Evolutionary conservation across 30 jellyfish, hydroid and myxozoan species (phyloP), one percentile per base, ranked within the genome.

Genomic region (Cassiopea andromeda): DNA sequence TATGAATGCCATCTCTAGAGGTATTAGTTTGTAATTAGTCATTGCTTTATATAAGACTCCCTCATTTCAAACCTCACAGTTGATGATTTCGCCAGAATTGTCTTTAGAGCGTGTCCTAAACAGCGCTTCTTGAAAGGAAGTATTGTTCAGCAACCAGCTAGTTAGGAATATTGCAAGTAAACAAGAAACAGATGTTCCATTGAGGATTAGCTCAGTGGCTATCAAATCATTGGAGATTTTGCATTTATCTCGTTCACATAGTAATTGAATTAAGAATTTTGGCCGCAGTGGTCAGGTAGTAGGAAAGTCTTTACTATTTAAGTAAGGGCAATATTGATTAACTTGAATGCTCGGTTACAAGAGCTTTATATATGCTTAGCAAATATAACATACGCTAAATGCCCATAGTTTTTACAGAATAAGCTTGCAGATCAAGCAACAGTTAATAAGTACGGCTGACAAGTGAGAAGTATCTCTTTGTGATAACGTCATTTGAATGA

Each of bases 211-310:
- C 10, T 48, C 66, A 45, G 48, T 85, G 82, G 48, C 94, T 47
- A 13, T 60, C 67, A 75, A 73, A 46, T 61, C 80, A 75, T 61
- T 59, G 83, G 86, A 60, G 72, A 76, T 61, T 75, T 75, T 45
- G 49, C 67, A 46, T 9, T 87, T 46, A 87, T 87, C 94, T 7
- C 38, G 60, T 16, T 46, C 84, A 76, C 70, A 83, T 60, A 87
- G 89, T 87, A 75, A 43, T 66, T 45, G 80, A 67, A 76, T 66
- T 78, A 75, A 77, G 77, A 75, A 75, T 60, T 14, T 27, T 57
- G 80, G 76, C 94, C 94, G 71, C 94, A 87, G 50, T 84, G 92
- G 85, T 46, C 27, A 69, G 45, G 18, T 16, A 4, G 43, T 2
- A 64, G 15, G 13, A 13, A 64, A 4, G 2, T 27, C 73, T 64